Conservation (phyloP, 2,113 vertebrate genomes). For the Chelonoidis abingdonii region DNA sequence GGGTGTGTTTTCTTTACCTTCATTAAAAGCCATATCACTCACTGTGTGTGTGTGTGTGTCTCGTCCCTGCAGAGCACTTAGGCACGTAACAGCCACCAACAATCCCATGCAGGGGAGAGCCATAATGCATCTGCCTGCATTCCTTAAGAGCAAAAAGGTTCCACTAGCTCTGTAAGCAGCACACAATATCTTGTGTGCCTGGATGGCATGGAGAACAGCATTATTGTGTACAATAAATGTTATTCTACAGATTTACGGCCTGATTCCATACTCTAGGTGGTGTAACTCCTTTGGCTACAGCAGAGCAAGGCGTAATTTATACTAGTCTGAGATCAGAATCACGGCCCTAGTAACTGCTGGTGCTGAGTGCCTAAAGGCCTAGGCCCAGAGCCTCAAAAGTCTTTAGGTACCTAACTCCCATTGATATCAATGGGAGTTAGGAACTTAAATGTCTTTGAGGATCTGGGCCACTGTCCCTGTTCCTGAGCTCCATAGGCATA, state of each 20-base stretch:
- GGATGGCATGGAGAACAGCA: background rate
- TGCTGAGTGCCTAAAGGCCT: background rate
- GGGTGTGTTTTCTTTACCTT: too few relatives aligned
- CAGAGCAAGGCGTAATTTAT: background rate
- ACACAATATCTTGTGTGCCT: background rate
- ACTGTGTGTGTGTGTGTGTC: too few relatives aligned
- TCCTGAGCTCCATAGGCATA: background rate
- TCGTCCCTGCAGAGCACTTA: too few relatives aligned
- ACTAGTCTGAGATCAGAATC: background rate
- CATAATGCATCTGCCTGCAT: background rate
- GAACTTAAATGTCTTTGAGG: background rate
- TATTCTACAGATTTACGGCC: background rate
- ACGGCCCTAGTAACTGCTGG: background rate
- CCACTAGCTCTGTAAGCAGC: background rate
- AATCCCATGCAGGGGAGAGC: background rate
- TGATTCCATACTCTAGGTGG: background rate
- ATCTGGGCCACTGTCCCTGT: background rate
- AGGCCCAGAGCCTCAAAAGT: background rate
- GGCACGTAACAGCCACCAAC: too few relatives aligned
- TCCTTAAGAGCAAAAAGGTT: background rate
- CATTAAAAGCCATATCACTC: too few relatives aligned
- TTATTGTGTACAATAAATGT: background rate
- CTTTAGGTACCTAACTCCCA: background rate
- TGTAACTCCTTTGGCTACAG: background rate
- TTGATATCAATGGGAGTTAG: background rate